phyloP scores from a whole-genome alignment of 2,113 vertebrate genomes.

The Willisornis vidua region DNA sequence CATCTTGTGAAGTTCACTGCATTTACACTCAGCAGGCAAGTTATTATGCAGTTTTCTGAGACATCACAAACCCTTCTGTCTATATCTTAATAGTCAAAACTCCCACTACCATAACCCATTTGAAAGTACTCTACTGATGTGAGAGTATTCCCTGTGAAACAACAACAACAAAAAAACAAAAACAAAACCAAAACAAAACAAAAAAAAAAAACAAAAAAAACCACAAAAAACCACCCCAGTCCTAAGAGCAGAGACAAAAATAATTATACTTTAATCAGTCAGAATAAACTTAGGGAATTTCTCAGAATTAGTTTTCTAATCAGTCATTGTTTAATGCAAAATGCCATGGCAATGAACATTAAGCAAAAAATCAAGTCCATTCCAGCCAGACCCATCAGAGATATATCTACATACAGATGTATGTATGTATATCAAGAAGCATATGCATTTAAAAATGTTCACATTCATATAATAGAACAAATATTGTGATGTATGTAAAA shows the following conservation, averaged over 20 bases:
- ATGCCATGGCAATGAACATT: neutral
- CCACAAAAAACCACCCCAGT: neutral
- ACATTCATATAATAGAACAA: neutral
- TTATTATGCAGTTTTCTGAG: neutral
- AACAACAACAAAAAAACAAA: neutral
- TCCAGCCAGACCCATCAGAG: neutral
- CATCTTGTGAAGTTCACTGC: neutral
- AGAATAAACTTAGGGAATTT: neutral
- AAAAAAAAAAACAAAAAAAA: neutral
- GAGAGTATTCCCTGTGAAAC: neutral
- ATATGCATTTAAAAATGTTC: neutral
- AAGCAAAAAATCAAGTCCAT: neutral
- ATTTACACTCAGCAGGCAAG: neutral
- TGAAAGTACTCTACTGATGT: neutral
- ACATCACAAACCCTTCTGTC: neutral
- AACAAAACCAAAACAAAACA: neutral
- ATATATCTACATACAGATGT: neutral
- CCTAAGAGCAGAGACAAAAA: neutral
- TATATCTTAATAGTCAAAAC: neutral
- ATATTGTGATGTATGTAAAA: neutral
- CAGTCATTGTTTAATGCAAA: neutral
- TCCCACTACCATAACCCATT: neutral
- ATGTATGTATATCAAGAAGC: neutral
- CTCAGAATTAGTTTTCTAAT: neutral
- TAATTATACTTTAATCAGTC: neutral